phyloP scores from a whole-genome alignment of 1,140 invertebrate species.

The Stratiolaelaps scimitus region DNA sequence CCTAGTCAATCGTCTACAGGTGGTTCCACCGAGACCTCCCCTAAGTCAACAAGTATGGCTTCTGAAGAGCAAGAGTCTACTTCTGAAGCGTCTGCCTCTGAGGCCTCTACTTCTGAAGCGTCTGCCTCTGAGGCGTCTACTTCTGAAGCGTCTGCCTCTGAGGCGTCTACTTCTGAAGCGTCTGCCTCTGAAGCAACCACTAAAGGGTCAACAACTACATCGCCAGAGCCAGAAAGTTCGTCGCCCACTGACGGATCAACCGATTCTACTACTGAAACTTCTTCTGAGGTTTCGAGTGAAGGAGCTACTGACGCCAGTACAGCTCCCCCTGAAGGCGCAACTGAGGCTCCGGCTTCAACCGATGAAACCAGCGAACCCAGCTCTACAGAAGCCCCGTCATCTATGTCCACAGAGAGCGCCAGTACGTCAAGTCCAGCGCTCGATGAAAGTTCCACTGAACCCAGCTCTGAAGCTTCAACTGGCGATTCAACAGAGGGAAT shows the following conservation, averaged over 20 bases:
- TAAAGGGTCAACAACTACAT: slow-evolving; percentile 1
- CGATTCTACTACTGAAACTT: background rate
- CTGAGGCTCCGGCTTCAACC: background rate
- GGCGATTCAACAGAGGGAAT: no score
- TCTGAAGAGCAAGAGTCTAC: background rate
- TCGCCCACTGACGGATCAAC: background rate
- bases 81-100: background rate
- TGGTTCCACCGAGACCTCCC: no score
- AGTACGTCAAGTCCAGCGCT: background rate
- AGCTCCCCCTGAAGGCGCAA: background rate
- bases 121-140: background rate
- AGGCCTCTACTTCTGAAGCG: background rate
- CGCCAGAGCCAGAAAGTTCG: background rate
- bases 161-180: background rate
- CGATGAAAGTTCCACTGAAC: background rate
- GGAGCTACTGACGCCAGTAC: background rate
- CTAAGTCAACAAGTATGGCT: background rate
- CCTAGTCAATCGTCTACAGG: no score
- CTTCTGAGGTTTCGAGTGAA: slow-evolving; percentile 4
- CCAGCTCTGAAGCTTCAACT: background rate
- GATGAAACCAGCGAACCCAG: no score
- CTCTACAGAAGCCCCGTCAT: no score
- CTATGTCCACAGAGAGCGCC: no score
- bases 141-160: no score
- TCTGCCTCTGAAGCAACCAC: background rate